Conservation (phyloP, 2,888 invertebrate genomes). For the Cremastinae sp. region DNA sequence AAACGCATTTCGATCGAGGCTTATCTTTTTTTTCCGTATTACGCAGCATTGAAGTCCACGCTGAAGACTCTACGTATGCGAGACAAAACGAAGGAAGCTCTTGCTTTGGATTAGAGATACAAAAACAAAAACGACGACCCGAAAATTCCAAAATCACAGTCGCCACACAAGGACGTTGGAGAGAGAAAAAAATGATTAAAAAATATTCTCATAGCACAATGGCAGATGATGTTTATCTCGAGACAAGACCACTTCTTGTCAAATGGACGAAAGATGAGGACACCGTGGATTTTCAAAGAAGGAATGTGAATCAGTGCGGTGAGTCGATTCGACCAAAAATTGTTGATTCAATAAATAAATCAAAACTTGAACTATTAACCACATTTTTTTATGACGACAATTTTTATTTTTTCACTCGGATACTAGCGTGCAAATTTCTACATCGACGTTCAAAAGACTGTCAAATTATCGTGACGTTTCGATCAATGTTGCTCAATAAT, state of each 20-base stretch:
- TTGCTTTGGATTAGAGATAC: background rate
- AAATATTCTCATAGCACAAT: background rate
- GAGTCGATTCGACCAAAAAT: background rate
- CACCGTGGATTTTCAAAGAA: conserved; percentile 6
- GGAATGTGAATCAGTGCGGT: conserved; percentile 35
- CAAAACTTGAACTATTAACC: background rate
- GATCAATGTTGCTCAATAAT: conserved; percentile 4
- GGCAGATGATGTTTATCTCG: conserved; percentile 12
- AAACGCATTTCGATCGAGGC: background rate
- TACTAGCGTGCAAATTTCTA: background rate
- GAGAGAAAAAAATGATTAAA: conserved; percentile 2
- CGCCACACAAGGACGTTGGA: background rate
- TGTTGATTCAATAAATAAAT: no score
- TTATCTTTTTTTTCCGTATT: conserved; percentile 21
- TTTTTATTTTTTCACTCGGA: background rate
- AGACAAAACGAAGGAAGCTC: conserved; percentile 1
- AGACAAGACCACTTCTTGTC: conserved; percentile 40
- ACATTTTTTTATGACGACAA: background rate
- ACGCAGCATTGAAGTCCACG: conserved; percentile 11
- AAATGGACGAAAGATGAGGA: conserved; percentile 33
- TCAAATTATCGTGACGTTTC: conserved; percentile 1
- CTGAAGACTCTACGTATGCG: conserved; percentile 14
- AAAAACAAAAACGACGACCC: conserved; percentile 3
- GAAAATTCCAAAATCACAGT: background rate
- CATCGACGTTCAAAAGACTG: background rate